Conservation (phyloP, 2,113 vertebrate species). For the Nycticorax nycticorax region DNA sequence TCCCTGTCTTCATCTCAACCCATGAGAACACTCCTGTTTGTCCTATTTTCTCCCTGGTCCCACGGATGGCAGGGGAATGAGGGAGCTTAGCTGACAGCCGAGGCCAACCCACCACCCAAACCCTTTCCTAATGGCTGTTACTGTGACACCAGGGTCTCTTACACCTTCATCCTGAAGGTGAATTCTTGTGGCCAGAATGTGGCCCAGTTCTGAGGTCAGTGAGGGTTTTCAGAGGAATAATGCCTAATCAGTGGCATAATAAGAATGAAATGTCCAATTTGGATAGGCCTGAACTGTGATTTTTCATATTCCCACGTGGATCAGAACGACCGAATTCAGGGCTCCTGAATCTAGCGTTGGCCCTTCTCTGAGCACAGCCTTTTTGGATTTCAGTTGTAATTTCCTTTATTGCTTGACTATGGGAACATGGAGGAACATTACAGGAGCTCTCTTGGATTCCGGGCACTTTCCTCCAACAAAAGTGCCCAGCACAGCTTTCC, state of each 20-base stretch:
- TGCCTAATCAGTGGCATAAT: not conserved
- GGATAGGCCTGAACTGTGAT: not conserved
- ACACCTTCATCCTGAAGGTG: not conserved
- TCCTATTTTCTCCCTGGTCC: not conserved
- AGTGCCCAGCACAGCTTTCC: not conserved
- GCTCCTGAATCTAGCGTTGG: not conserved
- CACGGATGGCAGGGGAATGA: accelerated
- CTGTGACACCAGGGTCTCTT: not conserved
- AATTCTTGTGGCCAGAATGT: not conserved
- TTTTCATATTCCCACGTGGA: accelerated
- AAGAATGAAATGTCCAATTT: not conserved
- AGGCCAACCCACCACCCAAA: not conserved
- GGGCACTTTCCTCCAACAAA: not conserved
- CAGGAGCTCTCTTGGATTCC: not conserved
- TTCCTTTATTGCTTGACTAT: not conserved
- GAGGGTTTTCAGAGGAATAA: not conserved
- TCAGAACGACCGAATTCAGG: not conserved
- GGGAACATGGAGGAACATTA: not conserved
- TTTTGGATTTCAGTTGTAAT: not conserved
- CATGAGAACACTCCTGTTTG: no score
- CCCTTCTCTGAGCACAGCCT: not conserved
- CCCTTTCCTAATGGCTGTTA: not conserved
- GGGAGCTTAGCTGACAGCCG: not conserved
- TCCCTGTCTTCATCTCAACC: not conserved
- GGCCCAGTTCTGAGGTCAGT: not conserved